phyloP scores from a whole-genome alignment of 2,888 invertebrate species.

The Marronus borbonicus region DNA sequence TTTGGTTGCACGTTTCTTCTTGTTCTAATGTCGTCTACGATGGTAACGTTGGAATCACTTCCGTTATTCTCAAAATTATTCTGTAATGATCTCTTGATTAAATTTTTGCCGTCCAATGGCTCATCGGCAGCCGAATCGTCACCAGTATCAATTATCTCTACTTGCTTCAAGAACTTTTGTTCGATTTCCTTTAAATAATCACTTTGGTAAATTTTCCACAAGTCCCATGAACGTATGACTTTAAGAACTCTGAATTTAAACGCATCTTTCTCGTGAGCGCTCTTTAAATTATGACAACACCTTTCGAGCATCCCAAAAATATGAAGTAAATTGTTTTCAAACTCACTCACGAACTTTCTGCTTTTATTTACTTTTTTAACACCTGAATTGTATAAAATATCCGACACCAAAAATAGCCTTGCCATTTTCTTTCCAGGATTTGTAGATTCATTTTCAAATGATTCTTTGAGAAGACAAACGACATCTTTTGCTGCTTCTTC shows the following conservation, averaged over 20 bases:
- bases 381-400: conserved; percentile 95
- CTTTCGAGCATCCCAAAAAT: conserved; percentile 83
- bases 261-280: conserved; percentile 89
- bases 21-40: conserved; percentile 42
- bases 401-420: conserved; percentile 93
- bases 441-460: conserved; percentile 80
- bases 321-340: conserved; percentile 82
- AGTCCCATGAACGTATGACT: conserved; percentile 95
- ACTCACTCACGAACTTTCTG: conserved; percentile 86
- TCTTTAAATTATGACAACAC: conserved; percentile 80
- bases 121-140: conserved; percentile 67
- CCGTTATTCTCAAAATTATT: conserved; percentile 52
- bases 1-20: conserved; percentile 62
- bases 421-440: conserved; percentile 89
- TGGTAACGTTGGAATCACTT: conserved; percentile 45
- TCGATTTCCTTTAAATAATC: conserved; percentile 89
- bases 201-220: conserved; percentile 93
- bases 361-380: conserved; percentile 89
- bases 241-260: conserved; percentile 90
- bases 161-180: conserved; percentile 87
- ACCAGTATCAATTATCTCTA: conserved; percentile 57
- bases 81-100: conserved; percentile 63
- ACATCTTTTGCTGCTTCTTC: conserved; percentile 95
- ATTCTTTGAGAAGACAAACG: conserved; percentile 89
- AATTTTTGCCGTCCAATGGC: conserved; percentile 66